phyloP scores from a whole-genome alignment of 2,113 vertebrate species.

The Neofelis nebulosa region DNA sequence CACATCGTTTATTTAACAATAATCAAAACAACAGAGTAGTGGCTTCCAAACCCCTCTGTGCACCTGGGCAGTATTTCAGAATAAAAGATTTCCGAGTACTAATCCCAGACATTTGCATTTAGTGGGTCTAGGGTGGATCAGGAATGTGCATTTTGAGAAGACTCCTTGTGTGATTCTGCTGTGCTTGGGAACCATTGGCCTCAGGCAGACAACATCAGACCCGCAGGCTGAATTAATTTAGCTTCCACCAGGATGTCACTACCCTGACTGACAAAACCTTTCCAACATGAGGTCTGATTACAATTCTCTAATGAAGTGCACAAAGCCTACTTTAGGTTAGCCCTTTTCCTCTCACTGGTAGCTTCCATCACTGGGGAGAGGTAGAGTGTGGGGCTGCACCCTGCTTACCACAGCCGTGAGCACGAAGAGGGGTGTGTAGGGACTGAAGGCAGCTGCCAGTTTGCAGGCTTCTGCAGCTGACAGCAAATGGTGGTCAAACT shows the following conservation, averaged over 20 bases:
- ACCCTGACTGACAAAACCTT: neutral
- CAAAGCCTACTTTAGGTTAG: neutral
- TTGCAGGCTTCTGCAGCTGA: conserved; percentile 93
- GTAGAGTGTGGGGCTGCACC: no score
- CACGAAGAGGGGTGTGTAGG: conserved; percentile 94
- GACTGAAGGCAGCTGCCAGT: conserved; percentile 92
- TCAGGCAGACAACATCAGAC: neutral
- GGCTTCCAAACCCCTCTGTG: neutral
- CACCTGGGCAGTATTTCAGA: neutral
- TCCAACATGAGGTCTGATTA: neutral
- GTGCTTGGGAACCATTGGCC: neutral
- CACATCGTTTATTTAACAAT: neutral
- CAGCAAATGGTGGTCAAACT: conserved; percentile 89
- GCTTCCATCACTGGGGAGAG: neutral
- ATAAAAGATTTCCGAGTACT: neutral
- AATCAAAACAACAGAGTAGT: neutral
- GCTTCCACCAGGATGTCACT: neutral
- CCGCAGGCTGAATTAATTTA: neutral
- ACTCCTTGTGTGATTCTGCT: neutral
- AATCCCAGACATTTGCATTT: neutral
- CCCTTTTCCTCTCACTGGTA: neutral
- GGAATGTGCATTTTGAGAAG: neutral
- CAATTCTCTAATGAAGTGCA: neutral
- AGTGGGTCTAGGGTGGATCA: neutral
- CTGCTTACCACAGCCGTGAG: conserved; percentile 91